Percentiles rank a stretch among this genome's conserved stretches.
Conservation (phyloP, 92 coral and sea anemone genomes). For the Epizoanthus stellaris region DNA sequence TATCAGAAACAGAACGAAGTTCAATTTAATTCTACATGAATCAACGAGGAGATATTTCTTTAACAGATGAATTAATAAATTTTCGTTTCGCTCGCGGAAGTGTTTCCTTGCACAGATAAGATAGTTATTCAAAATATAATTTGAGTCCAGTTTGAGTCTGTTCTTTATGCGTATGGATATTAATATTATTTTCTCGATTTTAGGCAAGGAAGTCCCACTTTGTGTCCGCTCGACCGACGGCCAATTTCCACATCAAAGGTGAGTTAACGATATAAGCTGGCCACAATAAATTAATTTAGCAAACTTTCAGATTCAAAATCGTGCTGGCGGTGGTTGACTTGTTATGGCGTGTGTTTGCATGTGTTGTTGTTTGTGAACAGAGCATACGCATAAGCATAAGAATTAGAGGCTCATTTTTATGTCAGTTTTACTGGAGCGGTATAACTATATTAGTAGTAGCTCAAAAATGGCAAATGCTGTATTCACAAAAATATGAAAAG, state of each 20-base stretch:
- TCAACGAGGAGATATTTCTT: neutral
- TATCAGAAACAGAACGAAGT: neutral
- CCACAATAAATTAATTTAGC: neutral
- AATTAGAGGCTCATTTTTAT: no score
- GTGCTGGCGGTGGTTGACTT: neutral
- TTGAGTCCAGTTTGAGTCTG: neutral
- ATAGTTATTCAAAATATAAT: neutral
- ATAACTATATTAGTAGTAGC: no score
- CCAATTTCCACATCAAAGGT: slow-evolving; percentile 95
- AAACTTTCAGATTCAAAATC: neutral
- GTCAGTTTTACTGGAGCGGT: no score
- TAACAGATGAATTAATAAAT: neutral
- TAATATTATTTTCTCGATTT: neutral
- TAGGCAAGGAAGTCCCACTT: slow-evolving; percentile 86
- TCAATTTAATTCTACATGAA: neutral
- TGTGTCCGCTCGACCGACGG: slow-evolving; percentile 92
- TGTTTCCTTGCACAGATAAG: neutral
- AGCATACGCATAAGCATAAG: no score
- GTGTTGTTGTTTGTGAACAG: no score
- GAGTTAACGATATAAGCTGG: slow-evolving; percentile 1
- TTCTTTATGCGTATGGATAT: neutral
- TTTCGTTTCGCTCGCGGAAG: neutral
- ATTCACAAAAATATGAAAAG: no score
- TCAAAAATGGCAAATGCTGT: neutral
- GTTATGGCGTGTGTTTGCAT: neutral